Percentiles rank a stretch among this genome's conserved stretches.
Evolutionary conservation across 2,797 vertebrate species (phyloP).

Genomic region (Falco biarmicus): DNA sequence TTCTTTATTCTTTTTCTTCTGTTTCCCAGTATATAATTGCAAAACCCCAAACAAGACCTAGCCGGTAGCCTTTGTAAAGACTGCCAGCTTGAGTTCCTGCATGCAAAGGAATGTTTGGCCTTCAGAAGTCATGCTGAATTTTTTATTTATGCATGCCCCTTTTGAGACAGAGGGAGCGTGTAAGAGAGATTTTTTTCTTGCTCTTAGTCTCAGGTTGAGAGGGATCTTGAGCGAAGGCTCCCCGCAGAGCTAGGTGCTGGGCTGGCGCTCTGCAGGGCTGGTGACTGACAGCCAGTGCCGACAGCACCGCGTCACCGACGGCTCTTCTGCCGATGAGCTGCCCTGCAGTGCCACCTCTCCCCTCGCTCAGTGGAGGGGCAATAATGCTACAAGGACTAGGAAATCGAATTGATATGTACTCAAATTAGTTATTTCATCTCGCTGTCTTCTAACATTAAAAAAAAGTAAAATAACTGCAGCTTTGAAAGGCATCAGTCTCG

Average conservation of each 20-base stretch:
- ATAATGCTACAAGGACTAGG: not conserved
- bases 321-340: not conserved
- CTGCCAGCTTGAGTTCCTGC: not conserved
- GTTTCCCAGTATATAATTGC: fast-evolving
- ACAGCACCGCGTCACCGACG: fast-evolving
- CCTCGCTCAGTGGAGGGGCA: fast-evolving
- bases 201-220: fast-evolving
- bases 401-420: no score
- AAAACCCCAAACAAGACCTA: not conserved
- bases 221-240: not conserved
- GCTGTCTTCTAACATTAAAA: fast-evolving
- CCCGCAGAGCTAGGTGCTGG: fast-evolving
- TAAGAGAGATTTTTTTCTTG: not conserved
- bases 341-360: not conserved
- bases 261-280: not conserved
- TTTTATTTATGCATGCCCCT: not conserved
- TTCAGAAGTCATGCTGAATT: not conserved
- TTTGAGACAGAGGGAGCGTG: not conserved
- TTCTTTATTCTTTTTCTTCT: no score
- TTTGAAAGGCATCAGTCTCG: not conserved
- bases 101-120: not conserved
- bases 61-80: not conserved
- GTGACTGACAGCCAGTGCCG: not conserved
- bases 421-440: not conserved
- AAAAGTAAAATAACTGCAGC: not conserved